Base-by-base conservation (phyloP, 2,797 vertebrate genomes). In the Martes flavigula region DNA sequence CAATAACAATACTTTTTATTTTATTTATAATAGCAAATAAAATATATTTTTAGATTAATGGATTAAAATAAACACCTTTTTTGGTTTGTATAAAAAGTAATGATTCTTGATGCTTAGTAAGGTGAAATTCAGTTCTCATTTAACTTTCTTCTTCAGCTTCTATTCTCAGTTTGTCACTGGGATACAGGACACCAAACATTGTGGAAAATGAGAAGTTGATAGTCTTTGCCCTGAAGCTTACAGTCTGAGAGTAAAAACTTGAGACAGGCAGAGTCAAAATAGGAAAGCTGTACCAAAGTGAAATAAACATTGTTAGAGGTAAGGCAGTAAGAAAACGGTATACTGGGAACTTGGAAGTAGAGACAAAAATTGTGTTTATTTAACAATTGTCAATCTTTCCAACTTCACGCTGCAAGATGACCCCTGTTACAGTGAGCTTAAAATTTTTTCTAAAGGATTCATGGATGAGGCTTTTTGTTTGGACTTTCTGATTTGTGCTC, bases 201-300 rank as follows among this genome's bases (percentile, higher is more conserved):
- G 27, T 77, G 54, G 62, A 82, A 96, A 96, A 96, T 79, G 77
- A 77, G 78, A 97, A 95, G 84, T 64, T 92, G 93, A 83, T 85
- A 43, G 66, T 81, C 70, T 97, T 96, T 82, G 58, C 86, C 93
- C 40, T 51, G 13, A 68, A 91, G 84, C 73, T 56, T 75, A 79
- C 48, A 81, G 18, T 79, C 87, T 82, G 35, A 78, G 87, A 92
- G 83, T 72, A 83, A 97, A 91, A 94, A 13, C n/a, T 40, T 48
- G 32, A 96, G 56, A 43, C 56, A 75, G 77, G 54, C 10, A 58
- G 93, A 96, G 3, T 96, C 72, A 88, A 73, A 90, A 51, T 27
- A 73, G 25, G 5, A 84, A 95, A 93, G 21, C 46, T 62, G 12
- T 27, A 56, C 38, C 73, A 87, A 79, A 46, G 35, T 32, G 66